Conservation (phyloP, 1,140 invertebrate species). For the Drosophila kohkoa region DNA sequence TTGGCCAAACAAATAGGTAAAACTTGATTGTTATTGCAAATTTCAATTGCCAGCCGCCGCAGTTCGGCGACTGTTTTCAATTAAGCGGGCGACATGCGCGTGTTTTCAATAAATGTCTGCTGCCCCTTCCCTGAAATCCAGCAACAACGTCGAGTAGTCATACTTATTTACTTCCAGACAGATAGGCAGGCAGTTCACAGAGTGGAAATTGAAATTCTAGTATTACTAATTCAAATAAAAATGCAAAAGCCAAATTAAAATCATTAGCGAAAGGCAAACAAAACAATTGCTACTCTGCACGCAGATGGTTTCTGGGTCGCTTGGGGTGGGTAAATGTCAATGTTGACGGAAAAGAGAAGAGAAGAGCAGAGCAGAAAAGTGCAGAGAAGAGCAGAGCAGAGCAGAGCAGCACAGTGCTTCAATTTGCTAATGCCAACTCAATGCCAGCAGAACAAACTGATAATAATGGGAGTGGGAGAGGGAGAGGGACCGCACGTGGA, state of each 20-base stretch:
- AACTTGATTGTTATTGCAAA: constrained; percentile 53
- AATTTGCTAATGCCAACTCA: constrained; percentile 39
- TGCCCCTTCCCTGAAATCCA: neutral
- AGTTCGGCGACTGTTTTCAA: constrained; percentile 53
- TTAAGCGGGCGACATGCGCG: constrained; percentile 57
- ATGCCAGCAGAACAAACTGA: constrained; percentile 9
- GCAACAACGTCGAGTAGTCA: neutral
- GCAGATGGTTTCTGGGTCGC: constrained; percentile 20
- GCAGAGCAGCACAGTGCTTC: neutral
- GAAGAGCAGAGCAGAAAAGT: too few relatives aligned
- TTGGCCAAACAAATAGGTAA: constrained; percentile 63
- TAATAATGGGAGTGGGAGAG: neutral
- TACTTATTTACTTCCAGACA: constrained; percentile 26
- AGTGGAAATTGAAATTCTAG: constrained; percentile 38
- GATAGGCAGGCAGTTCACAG: constrained; percentile 45
- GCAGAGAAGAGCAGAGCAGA: too few relatives aligned
- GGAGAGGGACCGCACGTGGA: neutral
- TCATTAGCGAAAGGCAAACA: constrained; percentile 15
- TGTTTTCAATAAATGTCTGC: constrained; percentile 66
- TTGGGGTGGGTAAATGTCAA: constrained; percentile 8
- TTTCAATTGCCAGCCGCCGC: constrained; percentile 46
- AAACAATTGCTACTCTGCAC: constrained; percentile 36
- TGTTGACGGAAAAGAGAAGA: neutral
- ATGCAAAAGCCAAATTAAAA: constrained; percentile 17
- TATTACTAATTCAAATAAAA: constrained; percentile 24